Base-by-base conservation (phyloP, 2,888 invertebrate species). In the Drosophila limbata region DNA sequence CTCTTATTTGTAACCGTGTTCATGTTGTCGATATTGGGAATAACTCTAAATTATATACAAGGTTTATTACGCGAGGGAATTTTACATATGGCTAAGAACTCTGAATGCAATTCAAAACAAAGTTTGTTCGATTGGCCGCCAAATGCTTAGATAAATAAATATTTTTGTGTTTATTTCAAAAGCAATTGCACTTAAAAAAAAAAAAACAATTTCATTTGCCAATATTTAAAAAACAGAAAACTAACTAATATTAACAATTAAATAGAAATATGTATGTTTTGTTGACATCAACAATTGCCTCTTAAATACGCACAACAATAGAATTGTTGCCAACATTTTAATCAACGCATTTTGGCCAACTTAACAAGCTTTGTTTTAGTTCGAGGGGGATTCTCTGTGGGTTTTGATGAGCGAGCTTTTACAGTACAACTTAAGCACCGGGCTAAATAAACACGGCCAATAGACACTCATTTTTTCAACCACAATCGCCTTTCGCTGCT, bases 31-130 rank as follows among this genome's bases (percentile, higher is more conserved):
- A 73, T 73, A 71, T 64, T 37, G 45, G 48, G 61, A 35, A 68
- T 79, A 79, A 73, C 48, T 71, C 82, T 84, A 84, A 84, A 87
- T 87, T 84, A 84, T 84, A 84, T 84, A 84, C 84, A 84, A 82
- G 84, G 84, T 79, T 80, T 68, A 72, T 73, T 56, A 55, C 55
- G 44, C 45, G 42, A 51, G 70, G 60, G 61, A 39, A 65, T 73
- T 77, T 63, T 73, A 70, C 66, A 77, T 76, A 67, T 69, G 77
- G 68, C 69, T 74, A 68, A 45, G 21, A 50, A 33, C 19, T 51
- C 42, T 69, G 62, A 69, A 69, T 77, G 69, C 33, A 35, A 25
- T 35, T 15, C 37, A 66, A 65, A 86, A 81, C 87, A 87, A 76
- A 69, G 52, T 52, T 73, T 62, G 67, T 84, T 72, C 51, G 72